Evolutionary conservation across 2,888 invertebrate genomes (phyloP), one percentile per base, ranked within the genome.

Genomic region (Dicyrtomina minuta): DNA sequence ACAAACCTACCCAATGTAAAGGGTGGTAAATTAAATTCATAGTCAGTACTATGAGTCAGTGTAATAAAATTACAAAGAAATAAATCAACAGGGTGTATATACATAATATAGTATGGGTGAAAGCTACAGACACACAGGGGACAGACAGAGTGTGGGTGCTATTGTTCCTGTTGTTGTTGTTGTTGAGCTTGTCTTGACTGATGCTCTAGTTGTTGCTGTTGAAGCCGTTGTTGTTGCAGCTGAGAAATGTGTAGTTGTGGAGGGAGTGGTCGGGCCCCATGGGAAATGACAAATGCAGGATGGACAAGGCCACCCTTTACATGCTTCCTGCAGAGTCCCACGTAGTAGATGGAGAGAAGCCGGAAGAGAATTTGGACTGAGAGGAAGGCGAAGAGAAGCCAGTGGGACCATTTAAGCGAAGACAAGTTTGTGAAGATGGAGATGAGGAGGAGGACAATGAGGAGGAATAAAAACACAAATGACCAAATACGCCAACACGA

Each of bases 401-500:
- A 59, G 39, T 60, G 27, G 17, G 59, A 22, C 67, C 67, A 67
- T 20, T 12, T 22, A 20, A 39, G 55, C n/a, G n/a, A n/a, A n/a
- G n/a, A n/a, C n/a, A n/a, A n/a, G 41, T 27, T 33, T 22, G 43
- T 41, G 39, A 59, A 41, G 20, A 46, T 33, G 12, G 46, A 49
- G 8, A 49, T 17, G 8, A 49, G 24, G 17, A 62, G 46, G 33
- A 62, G 17, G 12, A 26, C 4, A 17, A 41, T 17, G 10, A 33
- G 59, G 15, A 41, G 43, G 27, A 27, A 49, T 5, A 62, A 17
- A 17, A 49, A 67, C 0, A 67, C 60, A 41, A 44, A 51, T 15
- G 67, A 67, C 60, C 59, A 67, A 6, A 67, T 59, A 33, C 67
- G 59, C 60, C 60, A 67, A n/a, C 67, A 67, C 0, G 67, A 59